These are phyloP conservation scores for Diorhabda elongata DNA, from an alignment of 1,140 invertebrate genomes.

Conservation along the genomic window DNA sequence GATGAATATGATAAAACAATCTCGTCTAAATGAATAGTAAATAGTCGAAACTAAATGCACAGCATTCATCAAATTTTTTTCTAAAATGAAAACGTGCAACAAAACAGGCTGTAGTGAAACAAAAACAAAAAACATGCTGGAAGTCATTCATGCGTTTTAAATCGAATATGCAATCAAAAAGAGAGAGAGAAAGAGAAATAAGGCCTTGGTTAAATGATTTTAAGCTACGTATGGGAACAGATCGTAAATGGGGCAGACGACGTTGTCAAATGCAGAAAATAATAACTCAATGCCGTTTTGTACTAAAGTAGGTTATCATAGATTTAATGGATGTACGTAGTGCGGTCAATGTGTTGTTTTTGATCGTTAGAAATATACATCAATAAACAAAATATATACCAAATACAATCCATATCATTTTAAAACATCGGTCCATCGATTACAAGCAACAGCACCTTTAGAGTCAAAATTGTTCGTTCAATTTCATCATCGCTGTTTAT, in stretches of 20 bases:
- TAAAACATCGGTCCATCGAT: too few species aligned
- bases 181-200: neutral
- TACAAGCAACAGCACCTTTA: too few species aligned
- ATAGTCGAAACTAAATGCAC: neutral
- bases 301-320: too few species aligned
- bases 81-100: neutral
- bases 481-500: too few species aligned
- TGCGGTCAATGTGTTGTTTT: too few species aligned
- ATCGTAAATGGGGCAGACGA: neutral
- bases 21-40: neutral
- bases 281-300: too few species aligned
- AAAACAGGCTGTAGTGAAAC: neutral
- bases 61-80: neutral
- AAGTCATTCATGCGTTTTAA: slow-evolving; percentile 2
- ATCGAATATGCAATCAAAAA: neutral
- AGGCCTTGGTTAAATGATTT: neutral
- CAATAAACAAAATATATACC: too few species aligned
- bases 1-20: too few species aligned
- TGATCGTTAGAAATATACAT: too few species aligned
- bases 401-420: too few species aligned
- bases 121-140: neutral
- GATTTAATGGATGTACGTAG: too few species aligned
- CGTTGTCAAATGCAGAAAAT: neutral
- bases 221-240: neutral
- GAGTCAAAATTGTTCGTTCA: too few species aligned